Percentiles rank a stretch among this genome's conserved stretches.
phyloP scores from a whole-genome alignment of 1,140 invertebrate genomes.

The Belonocnema kinseyi region DNA sequence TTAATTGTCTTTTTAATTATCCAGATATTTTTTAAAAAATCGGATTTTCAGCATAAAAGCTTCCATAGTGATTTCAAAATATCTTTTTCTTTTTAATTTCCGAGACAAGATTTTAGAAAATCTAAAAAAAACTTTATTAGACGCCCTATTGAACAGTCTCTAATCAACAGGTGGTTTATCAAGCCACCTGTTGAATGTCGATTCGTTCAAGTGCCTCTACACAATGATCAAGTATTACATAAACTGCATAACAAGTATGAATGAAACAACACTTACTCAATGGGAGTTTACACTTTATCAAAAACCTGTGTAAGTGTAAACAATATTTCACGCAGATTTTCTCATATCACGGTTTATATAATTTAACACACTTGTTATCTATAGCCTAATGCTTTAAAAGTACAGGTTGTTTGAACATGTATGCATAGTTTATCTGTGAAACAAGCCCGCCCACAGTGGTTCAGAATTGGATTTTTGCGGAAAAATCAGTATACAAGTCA shows the following conservation, averaged over 20 bases:
- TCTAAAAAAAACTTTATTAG: too few species aligned
- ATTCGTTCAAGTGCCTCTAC: not conserved
- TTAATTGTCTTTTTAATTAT: too few species aligned
- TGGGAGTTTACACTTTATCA: not conserved
- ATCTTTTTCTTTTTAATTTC: too few species aligned
- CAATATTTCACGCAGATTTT: too few species aligned
- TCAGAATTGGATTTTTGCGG: too few species aligned
- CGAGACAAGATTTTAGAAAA: too few species aligned
- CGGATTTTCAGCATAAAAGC: too few species aligned
- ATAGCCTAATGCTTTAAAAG: not conserved
- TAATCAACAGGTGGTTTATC: not conserved
- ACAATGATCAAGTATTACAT: not conserved
- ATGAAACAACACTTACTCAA: not conserved
- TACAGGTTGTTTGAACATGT: not conserved
- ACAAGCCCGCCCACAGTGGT: too few species aligned
- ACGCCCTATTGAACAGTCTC: not conserved
- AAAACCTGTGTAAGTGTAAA: too few species aligned
- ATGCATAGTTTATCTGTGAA: not conserved
- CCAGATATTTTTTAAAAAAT: too few species aligned
- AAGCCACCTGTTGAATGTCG: conserved; percentile 15
- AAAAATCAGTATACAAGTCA: too few species aligned
- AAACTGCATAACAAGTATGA: not conserved
- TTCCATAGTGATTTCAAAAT: too few species aligned
- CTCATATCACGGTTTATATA: not conserved
- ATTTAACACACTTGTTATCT: not conserved